phyloP scores from a whole-genome alignment of 2,797 vertebrate species.

The Delichon dasypus region DNA sequence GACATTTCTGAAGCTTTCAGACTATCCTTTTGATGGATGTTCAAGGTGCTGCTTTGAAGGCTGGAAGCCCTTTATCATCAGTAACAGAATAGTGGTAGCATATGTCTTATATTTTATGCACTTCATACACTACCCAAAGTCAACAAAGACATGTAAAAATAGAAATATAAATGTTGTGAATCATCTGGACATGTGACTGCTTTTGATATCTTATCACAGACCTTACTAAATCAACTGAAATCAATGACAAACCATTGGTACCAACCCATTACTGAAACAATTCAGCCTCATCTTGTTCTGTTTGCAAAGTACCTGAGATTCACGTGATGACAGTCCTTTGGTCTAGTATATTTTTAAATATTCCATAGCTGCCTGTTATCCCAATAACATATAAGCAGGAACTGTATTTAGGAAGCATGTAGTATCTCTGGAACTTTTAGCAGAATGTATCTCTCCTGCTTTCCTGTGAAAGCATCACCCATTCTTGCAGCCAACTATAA shows the following conservation, averaged over 20 bases:
- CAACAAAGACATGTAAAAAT: not conserved
- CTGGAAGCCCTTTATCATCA: not conserved
- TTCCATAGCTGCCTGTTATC: not conserved
- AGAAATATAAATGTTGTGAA: not conserved
- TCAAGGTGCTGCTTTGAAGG: not conserved
- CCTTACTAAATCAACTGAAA: not conserved
- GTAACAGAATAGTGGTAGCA: not conserved
- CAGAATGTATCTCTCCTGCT: not conserved
- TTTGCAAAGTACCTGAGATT: not conserved
- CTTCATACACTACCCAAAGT: not conserved
- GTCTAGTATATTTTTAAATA: conserved; percentile 13
- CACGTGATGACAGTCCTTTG: not conserved
- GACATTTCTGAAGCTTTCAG: not conserved
- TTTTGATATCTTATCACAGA: not conserved
- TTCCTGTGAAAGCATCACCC: conserved; percentile 24
- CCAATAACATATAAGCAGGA: not conserved
- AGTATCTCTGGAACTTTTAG: conserved; percentile 28
- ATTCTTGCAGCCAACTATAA: conserved; percentile 76
- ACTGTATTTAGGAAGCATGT: not conserved
- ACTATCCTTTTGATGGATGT: not conserved
- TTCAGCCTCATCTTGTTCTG: not conserved
- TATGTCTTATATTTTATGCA: not conserved
- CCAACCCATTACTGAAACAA: not conserved
- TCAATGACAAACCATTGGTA: not conserved
- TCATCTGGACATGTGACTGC: not conserved